phyloP scores from a whole-genome alignment of 2,797 vertebrate genomes.

The Sylvia borin region DNA sequence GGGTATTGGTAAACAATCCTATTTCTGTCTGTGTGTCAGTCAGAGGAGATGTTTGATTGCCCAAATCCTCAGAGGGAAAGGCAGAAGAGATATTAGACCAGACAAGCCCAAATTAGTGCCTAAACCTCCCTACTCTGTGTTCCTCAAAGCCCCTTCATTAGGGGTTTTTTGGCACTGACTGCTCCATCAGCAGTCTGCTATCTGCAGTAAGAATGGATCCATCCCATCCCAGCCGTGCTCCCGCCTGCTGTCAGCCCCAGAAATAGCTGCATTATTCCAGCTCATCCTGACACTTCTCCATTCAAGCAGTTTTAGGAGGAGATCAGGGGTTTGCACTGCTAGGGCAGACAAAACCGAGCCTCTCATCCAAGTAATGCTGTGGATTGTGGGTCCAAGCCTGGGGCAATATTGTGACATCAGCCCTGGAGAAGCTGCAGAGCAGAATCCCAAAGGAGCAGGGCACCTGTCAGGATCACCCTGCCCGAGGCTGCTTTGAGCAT shows the following conservation, averaged over 20 bases:
- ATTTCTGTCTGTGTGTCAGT: background rate
- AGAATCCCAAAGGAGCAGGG: background rate
- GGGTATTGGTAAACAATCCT: background rate
- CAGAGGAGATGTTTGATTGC: background rate
- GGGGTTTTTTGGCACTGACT: background rate
- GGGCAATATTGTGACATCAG: background rate
- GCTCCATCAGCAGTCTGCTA: background rate
- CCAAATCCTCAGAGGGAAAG: background rate
- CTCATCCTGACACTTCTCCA: background rate
- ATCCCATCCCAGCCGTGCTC: background rate
- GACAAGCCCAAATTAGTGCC: background rate
- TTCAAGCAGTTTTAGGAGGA: background rate
- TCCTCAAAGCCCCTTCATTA: background rate
- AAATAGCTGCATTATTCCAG: background rate
- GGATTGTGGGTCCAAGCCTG: background rate
- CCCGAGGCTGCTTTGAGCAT: background rate
- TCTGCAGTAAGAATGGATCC: background rate
- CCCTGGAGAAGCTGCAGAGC: background rate
- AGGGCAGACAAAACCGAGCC: background rate
- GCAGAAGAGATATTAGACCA: background rate
- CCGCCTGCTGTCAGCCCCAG: background rate
- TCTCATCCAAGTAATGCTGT: background rate
- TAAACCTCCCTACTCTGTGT: background rate
- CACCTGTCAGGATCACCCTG: background rate
- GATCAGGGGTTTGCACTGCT: background rate